phyloP scores from a whole-genome alignment of 2,888 invertebrate genomes.

The Allacma fusca region DNA sequence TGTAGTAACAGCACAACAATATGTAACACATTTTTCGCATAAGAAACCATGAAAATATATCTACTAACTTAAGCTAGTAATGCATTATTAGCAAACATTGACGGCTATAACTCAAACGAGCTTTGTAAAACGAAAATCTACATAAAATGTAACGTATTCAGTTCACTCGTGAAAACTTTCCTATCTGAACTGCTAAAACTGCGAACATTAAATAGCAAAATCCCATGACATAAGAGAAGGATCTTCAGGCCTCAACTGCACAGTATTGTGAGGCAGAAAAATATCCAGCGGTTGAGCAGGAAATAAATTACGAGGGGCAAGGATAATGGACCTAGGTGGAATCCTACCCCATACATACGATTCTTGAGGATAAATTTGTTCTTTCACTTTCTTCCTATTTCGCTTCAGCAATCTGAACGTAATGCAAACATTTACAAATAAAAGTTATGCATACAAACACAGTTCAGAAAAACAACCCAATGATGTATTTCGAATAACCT shows the following conservation, averaged over 20 bases:
- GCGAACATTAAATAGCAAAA: slow-evolving; percentile 32
- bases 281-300: slow-evolving; percentile 53
- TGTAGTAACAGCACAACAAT: too few relatives aligned
- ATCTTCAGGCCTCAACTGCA: slow-evolving; percentile 40
- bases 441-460: neutral
- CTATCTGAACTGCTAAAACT: too few relatives aligned
- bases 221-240: slow-evolving; percentile 43
- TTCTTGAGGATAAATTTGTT: slow-evolving; percentile 57
- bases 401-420: slow-evolving; percentile 45
- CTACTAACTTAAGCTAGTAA: too few relatives aligned
- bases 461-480: neutral
- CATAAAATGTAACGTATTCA: too few relatives aligned
- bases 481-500: slow-evolving; percentile 25
- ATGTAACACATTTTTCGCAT: too few relatives aligned
- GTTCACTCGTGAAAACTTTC: too few relatives aligned
- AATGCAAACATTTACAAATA: neutral
- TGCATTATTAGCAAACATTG: too few relatives aligned
- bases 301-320: slow-evolving; percentile 34
- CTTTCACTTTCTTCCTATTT: slow-evolving; percentile 44
- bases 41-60: too few relatives aligned
- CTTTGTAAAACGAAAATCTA: too few relatives aligned
- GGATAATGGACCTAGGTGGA: slow-evolving; percentile 22
- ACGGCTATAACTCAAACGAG: too few relatives aligned
- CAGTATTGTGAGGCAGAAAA: slow-evolving; percentile 53
- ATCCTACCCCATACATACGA: slow-evolving; percentile 56